phyloP scores from a whole-genome alignment of 2,797 vertebrate genomes.

The Holocentrus rufus region DNA sequence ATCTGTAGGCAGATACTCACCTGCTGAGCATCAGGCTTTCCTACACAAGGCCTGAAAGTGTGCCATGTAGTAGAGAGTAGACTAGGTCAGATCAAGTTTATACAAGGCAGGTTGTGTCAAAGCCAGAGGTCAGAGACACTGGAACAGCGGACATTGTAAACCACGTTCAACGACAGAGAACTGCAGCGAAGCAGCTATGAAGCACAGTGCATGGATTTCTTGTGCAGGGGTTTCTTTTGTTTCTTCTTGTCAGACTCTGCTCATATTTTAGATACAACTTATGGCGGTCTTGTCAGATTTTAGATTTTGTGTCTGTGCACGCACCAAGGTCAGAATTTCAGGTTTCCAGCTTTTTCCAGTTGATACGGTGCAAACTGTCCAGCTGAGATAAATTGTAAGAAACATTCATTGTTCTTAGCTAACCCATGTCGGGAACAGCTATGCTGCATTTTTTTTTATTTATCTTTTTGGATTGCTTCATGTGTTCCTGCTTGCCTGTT shows the following conservation, averaged over 20 bases:
- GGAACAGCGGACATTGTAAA: slow-evolving; percentile 10
- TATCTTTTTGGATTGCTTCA: slow-evolving; percentile 31
- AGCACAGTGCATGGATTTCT: neutral
- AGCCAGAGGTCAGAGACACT: slow-evolving; percentile 1
- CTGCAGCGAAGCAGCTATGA: neutral
- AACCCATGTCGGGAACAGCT: slow-evolving; percentile 24
- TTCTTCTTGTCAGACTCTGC: neutral
- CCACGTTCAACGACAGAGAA: neutral
- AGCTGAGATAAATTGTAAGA: neutral
- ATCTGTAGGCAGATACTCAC: slow-evolving; percentile 42
- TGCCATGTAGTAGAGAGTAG: slow-evolving; percentile 9
- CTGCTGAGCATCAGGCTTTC: slow-evolving; percentile 16
- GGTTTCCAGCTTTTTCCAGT: too few relatives aligned
- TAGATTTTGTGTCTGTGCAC: too few relatives aligned
- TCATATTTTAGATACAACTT: neutral
- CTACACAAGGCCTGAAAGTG: slow-evolving; percentile 2
- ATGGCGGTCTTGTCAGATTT: neutral
- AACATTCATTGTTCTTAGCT: neutral
- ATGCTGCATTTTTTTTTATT: slow-evolving; percentile 51
- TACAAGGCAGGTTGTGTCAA: neutral
- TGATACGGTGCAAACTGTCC: neutral
- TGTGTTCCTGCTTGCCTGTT: slow-evolving; percentile 54
- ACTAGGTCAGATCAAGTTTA: slow-evolving; percentile 9
- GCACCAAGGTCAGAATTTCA: neutral
- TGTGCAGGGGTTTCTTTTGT: neutral